Base-by-base conservation (phyloP, 2,797 vertebrate species). In the Lithobates pipiens region DNA sequence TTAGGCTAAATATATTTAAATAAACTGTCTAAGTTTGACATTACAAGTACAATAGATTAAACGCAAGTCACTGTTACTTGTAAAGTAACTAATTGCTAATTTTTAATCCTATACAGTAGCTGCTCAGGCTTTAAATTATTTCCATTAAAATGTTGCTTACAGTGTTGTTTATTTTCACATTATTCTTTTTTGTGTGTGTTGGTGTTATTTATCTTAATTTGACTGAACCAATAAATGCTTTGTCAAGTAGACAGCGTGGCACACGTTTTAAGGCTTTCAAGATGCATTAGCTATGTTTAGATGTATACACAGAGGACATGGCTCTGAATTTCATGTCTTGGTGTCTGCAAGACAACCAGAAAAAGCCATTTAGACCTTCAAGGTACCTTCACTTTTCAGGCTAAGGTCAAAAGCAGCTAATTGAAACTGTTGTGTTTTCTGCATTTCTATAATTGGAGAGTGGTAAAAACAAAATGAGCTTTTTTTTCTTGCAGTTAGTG, bases 271-370 rank as follows among this genome's bases (percentile, higher is more conserved):
- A 71, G 34, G 29, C 29, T 50, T 84, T 70, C 8, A 57, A 68
- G 36, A 79, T 72, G 54, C 83, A 85, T 85, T 80, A 85, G 57
- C 76, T 68, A 21, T 74, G 46, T 74, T 85, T 80, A 79, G 54
- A 42, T 63, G 16, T 84, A 71, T 77, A 57, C 46, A 77, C 74
- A 54, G 15, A 77, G 82, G 76, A 79, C 76, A 63, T 34, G 10
- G 25, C 69, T 50, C 70, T 39, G 69, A 85, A 46, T 85, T 65
- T 74, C 78, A 50, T 79, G 57, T 44, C 70, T 73, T 68, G 21
- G 83, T 85, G 76, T 42, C 54, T 74, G 39, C 2, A n/a, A 79
- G 54, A 32, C 25, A 42, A 84, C 39, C 18, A 42, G 76, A 57
- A 77, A 16, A 83, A 70, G 15, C 16, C 32, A 25, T 71, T 71